These are phyloP conservation scores for Gobionotothen gibberifrons DNA, from an alignment of 2,797 vertebrate species.

Conservation along the genomic window DNA sequence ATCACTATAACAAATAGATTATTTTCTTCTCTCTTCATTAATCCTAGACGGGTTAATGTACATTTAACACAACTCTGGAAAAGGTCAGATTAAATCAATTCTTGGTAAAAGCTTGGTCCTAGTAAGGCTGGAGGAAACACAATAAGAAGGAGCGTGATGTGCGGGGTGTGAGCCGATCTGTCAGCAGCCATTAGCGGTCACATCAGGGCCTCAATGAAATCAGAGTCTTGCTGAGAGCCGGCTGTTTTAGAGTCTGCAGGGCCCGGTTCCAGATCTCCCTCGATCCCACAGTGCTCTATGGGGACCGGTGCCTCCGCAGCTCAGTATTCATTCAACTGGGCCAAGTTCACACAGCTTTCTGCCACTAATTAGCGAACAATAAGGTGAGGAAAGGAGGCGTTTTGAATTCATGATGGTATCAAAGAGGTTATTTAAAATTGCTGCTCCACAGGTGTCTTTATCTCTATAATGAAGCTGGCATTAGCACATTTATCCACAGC, in stretches of 20 bases:
- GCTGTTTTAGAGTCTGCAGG: constrained; percentile 65
- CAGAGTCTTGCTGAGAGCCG: constrained; percentile 74
- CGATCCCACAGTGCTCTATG: constrained; percentile 40
- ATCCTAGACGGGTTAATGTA: constrained; percentile 73
- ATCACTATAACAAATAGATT: constrained; percentile 63
- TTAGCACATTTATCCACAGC: constrained; percentile 44
- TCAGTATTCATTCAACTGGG: constrained; percentile 52
- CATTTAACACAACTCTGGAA: constrained; percentile 74
- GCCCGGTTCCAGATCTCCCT: constrained; percentile 60
- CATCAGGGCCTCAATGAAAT: constrained; percentile 83
- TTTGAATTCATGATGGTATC: constrained; percentile 69
- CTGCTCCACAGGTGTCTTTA: constrained; percentile 50
- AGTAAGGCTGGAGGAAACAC: constrained; percentile 52
- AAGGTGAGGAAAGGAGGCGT: constrained; percentile 48
- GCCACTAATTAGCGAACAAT: constrained; percentile 73
- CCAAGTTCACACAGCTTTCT: constrained; percentile 60
- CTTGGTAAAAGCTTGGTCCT: constrained; percentile 54
- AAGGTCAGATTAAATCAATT: constrained; percentile 82
- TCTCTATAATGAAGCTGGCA: constrained; percentile 47
- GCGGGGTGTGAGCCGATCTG: constrained; percentile 69
- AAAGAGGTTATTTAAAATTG: constrained; percentile 58
- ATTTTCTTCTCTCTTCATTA: constrained; percentile 66
- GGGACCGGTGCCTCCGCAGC: constrained; percentile 42
- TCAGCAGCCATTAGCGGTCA: constrained; percentile 80
- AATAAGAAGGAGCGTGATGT: constrained; percentile 60